Evolutionary conservation across 1,140 invertebrate species (phyloP).

Genomic region (Octopus bimaculoides): DNA sequence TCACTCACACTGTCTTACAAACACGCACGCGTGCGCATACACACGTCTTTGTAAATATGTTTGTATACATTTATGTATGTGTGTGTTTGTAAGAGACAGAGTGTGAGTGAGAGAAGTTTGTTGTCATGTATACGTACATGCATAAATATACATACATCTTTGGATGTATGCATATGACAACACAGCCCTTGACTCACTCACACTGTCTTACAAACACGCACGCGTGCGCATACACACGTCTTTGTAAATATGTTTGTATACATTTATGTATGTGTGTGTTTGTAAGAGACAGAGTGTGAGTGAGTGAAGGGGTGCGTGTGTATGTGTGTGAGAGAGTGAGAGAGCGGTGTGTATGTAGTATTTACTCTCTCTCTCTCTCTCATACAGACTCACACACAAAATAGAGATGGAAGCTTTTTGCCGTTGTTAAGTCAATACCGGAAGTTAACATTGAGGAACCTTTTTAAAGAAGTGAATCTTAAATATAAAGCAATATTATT

Average conservation of each 20-base stretch:
- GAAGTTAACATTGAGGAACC: no score
- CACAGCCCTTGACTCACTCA: no score
- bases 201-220: no score
- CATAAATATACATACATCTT: background rate
- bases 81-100: background rate
- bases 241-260: background rate
- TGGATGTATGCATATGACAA: no score
- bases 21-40: background rate
- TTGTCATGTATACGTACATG: background rate
- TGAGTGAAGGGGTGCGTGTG: background rate
- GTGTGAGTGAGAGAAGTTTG: no score
- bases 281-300: background rate
- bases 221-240: background rate
- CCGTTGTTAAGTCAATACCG: no score
- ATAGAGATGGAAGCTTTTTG: no score
- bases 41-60: background rate
- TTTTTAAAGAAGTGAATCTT: no score
- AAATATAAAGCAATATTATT: no score
- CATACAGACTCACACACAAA: no score
- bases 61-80: background rate
- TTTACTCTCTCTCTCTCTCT: no score
- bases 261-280: background rate
- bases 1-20: background rate
- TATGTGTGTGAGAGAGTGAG: background rate
- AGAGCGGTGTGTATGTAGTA: no score